Conservation (phyloP, 2,113 vertebrate species). For the Ceuthmochares aereus region DNA sequence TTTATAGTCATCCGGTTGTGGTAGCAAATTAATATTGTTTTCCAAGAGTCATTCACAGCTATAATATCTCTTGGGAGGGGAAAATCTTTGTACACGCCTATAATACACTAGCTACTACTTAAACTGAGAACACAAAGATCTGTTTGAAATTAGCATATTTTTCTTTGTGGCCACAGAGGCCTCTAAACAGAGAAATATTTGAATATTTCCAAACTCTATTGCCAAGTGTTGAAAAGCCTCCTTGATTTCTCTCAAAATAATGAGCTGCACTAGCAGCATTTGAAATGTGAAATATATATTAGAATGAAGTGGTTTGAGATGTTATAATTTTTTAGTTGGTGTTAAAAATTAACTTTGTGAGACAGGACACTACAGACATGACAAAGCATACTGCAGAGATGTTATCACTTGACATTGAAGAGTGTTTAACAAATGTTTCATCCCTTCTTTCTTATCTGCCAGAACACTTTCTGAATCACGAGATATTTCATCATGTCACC, state of each 20-base stretch:
- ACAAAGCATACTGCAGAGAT: neutral
- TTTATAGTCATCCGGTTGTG: neutral
- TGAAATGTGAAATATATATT: neutral
- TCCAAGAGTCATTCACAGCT: slow-evolving; percentile 39
- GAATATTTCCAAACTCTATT: neutral
- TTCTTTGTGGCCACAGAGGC: slow-evolving; percentile 33
- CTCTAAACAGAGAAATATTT: slow-evolving; percentile 34
- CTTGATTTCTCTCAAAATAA: neutral
- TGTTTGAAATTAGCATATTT: slow-evolving; percentile 61
- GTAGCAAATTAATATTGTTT: slow-evolving; percentile 9
- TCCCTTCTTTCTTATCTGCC: neutral
- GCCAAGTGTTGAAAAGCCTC: neutral
- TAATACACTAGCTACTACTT: slow-evolving; percentile 19
- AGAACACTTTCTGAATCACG: neutral
- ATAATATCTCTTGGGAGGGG: neutral
- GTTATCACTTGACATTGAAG: neutral
- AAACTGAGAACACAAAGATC: slow-evolving; percentile 16
- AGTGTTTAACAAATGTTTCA: neutral
- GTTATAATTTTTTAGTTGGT: neutral
- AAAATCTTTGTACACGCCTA: neutral
- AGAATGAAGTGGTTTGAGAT: neutral
- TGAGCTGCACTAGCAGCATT: neutral
- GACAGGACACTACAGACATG: neutral
- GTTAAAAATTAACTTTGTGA: neutral
- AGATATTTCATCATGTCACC: neutral